Base-by-base conservation (phyloP, 2,113 vertebrate species). In the Telmatochromis brichardi region DNA sequence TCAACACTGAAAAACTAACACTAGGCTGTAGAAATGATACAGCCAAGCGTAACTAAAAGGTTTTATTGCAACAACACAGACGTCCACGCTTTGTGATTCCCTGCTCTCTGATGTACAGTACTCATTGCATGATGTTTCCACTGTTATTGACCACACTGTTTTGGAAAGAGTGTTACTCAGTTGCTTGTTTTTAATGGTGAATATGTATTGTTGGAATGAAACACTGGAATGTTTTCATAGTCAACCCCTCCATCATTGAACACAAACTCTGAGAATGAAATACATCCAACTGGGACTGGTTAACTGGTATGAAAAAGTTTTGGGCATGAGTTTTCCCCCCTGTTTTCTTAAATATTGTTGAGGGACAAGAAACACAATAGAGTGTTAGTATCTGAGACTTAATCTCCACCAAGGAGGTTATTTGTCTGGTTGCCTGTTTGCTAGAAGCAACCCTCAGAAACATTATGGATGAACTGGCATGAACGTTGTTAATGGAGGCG, bases 41-140 rank as follows among this genome's bases (percentile, higher is more conserved):
- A 82, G 57, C 76, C 87, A 78, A 82, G 87, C 21, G 57, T 87
- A 80, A 92, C 83, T 88, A 85, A 88, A 90, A 26, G 26, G 23
- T 91, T 91, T 92, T 80, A 82, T 85, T 90, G 58, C 80, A 84
- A 73, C 21, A 88, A 83, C 81, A 88, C 85, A 84, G 58, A 78
- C 9, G 9, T 47, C 78, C 19, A 17, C 10, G 9, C 60, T 3
- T 4, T 11, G 60, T 28, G 37, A 90, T 82, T 88, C 65, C 73
- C 31, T 51, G 35, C 53, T 71, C 55, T 53, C 81, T 65, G 35
- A 58, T 87, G 58, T 63, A 58, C 47, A 57, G 14, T 26, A 45
- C 26, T 8, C 11, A 45, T 40, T 78, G 54, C 78, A 14, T 76
- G 79, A 86, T 82, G 7, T 83, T 84, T 83, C 40, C 71, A 90